Conservation (phyloP, 2,113 vertebrate genomes). For the Falcunculus frontatus region DNA sequence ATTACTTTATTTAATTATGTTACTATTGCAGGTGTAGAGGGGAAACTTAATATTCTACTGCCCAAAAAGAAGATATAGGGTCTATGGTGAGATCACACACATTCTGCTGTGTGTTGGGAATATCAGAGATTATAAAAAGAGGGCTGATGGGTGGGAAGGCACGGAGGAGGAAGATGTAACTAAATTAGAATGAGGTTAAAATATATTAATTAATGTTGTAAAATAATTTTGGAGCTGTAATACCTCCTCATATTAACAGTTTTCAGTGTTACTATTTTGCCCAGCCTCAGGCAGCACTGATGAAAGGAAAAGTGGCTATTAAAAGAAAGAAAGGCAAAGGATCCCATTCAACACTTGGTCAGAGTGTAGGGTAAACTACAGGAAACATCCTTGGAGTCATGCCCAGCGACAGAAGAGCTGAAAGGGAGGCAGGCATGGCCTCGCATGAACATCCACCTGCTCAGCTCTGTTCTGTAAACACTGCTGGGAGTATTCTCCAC, state of each 20-base stretch:
- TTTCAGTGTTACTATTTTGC: not conserved
- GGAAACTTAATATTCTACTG: not conserved
- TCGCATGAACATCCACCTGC: not conserved
- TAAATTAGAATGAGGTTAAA: not conserved
- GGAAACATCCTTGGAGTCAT: not conserved
- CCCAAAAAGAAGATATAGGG: not conserved
- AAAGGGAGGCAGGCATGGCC: no score
- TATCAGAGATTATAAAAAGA: not conserved
- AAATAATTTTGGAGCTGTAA: not conserved
- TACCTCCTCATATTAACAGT: not conserved
- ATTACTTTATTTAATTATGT: conserved; percentile 14
- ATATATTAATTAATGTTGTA: not conserved
- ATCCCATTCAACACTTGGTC: not conserved
- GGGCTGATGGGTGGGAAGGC: not conserved
- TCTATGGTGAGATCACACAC: not conserved
- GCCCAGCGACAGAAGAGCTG: not conserved
- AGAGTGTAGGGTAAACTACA: not conserved
- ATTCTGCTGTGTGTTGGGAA: not conserved
- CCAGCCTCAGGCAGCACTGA: not conserved
- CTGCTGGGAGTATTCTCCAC: not conserved
- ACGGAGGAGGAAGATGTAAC: not conserved
- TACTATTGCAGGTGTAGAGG: not conserved
- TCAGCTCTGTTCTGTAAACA: not conserved
- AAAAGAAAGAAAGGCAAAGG: not conserved
- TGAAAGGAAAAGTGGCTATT: not conserved